Conservation (phyloP, 2,797 vertebrate genomes). For the Chaunax sp. region DNA sequence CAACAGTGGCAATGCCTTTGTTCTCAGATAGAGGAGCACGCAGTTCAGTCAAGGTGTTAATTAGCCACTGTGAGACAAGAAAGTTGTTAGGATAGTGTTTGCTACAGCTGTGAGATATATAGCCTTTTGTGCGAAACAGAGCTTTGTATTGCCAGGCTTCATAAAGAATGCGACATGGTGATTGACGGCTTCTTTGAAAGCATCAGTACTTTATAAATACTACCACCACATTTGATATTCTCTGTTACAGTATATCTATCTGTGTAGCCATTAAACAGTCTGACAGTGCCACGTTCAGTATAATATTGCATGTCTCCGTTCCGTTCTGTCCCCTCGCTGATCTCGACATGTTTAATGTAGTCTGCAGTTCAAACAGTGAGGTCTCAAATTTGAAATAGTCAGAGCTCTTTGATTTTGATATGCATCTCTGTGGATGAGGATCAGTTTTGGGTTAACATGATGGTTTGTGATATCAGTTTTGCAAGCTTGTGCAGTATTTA, state of each 20-base stretch:
- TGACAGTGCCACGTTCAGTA: neutral
- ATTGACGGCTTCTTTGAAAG: constrained; percentile 46
- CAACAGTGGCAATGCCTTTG: constrained; percentile 54
- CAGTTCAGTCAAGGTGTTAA: constrained; percentile 69
- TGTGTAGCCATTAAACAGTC: constrained; percentile 34
- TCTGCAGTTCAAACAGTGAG: neutral
- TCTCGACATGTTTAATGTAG: neutral
- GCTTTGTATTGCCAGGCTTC: constrained; percentile 46
- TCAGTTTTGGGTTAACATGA: constrained; percentile 35
- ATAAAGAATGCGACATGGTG: constrained; percentile 41
- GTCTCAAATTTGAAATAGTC: constrained; percentile 19
- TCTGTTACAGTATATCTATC: constrained; percentile 18
- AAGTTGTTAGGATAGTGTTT: constrained; percentile 55
- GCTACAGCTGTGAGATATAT: constrained; percentile 51
- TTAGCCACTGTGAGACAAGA: constrained; percentile 64
- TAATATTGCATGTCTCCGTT: neutral
- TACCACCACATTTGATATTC: neutral
- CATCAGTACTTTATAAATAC: constrained; percentile 23
- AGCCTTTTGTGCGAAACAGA: constrained; percentile 51
- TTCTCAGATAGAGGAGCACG: constrained; percentile 52
- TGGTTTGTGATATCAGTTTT: constrained; percentile 60
- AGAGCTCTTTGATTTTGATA: constrained; percentile 4
- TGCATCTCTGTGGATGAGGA: neutral
- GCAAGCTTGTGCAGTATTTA: constrained; percentile 53
- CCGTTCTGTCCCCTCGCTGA: neutral